Evolutionary conservation across 2,888 invertebrate genomes (phyloP).

Genomic region (Plebejus melissa): DNA sequence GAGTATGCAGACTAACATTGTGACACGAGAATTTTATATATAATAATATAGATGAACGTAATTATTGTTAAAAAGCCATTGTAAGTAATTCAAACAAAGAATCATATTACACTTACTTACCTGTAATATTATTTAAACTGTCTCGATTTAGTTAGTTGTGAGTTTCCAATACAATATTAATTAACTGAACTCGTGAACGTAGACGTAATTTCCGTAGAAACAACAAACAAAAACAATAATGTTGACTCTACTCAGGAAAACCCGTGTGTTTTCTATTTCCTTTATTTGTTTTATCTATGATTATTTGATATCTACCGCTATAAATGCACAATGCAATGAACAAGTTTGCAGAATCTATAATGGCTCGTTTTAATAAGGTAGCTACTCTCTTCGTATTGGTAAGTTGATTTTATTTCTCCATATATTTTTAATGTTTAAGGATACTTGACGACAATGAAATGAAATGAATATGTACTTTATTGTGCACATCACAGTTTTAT

Average conservation of each 20-base stretch:
- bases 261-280: constrained; percentile 42
- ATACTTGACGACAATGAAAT: too few relatives aligned
- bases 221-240: constrained; percentile 43
- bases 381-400: constrained; percentile 39
- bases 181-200: background rate
- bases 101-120: too few relatives aligned
- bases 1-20: too few relatives aligned
- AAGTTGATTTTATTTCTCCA: constrained; percentile 32
- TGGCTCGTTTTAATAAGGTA: constrained; percentile 37
- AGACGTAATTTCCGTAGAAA: constrained; percentile 38
- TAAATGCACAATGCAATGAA: constrained; percentile 44
- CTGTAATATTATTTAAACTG: too few relatives aligned
- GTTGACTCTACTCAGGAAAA: constrained; percentile 46
- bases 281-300: constrained; percentile 34
- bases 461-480: too few relatives aligned
- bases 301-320: constrained; percentile 39
- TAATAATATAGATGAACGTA: too few relatives aligned
- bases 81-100: too few relatives aligned
- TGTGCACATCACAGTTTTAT: too few relatives aligned
- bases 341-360: constrained; percentile 34
- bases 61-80: too few relatives aligned
- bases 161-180: background rate
- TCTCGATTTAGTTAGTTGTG: background rate
- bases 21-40: too few relatives aligned
- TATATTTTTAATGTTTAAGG: background rate